phyloP scores from a whole-genome alignment of 2,113 vertebrate species.

The Coptodon rendalli region DNA sequence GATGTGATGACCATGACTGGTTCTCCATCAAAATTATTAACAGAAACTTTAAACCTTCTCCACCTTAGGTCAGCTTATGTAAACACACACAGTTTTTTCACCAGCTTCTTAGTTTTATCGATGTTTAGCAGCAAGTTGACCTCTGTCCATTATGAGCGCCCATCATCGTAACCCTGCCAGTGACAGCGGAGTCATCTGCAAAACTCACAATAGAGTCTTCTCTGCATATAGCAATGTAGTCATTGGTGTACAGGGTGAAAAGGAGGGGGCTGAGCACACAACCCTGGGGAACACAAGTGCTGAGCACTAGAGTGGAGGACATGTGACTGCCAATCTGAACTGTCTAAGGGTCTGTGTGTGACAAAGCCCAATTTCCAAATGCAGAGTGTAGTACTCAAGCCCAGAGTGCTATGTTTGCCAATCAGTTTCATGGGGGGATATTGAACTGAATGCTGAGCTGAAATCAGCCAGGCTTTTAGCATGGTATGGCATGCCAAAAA shows the following conservation, averaged over 20 bases:
- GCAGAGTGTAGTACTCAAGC: neutral
- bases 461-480: neutral
- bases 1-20: neutral
- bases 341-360: neutral
- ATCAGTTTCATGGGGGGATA: neutral
- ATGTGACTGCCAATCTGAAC: neutral
- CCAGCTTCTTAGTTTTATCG: neutral
- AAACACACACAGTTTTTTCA: neutral
- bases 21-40: neutral
- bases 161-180: neutral
- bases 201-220: neutral
- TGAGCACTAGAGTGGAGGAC: neutral
- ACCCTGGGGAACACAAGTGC: neutral
- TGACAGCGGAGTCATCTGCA: neutral
- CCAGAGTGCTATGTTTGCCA: neutral
- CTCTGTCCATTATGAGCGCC: neutral
- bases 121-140: neutral
- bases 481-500: neutral
- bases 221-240: neutral
- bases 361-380: neutral
- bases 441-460: neutral
- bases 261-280: neutral
- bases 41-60: neutral
- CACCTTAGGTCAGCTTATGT: neutral
- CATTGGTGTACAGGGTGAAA: neutral